Percentiles rank a stretch among this genome's conserved stretches.
These are phyloP conservation scores for Pandemis heparana DNA, from an alignment of 2,888 invertebrate species.

Conservation along the genomic window DNA sequence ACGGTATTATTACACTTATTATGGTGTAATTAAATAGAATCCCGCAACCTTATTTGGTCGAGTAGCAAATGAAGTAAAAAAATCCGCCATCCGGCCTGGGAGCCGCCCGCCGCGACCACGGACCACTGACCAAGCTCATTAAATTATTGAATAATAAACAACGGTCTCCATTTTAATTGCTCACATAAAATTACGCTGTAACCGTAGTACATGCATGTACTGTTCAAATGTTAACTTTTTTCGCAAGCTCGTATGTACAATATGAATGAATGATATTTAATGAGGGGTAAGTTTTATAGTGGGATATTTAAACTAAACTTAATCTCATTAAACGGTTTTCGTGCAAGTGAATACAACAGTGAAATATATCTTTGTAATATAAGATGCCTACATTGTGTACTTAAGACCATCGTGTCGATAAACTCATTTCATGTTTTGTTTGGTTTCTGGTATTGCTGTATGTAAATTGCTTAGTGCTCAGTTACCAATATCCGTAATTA, in stretches of 20 bases:
- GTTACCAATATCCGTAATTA: slow-evolving; percentile 80
- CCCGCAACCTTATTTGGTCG: slow-evolving; percentile 69
- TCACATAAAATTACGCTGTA: slow-evolving; percentile 62
- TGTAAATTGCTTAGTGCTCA: slow-evolving; percentile 62
- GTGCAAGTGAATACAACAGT: not conserved
- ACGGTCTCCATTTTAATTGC: slow-evolving; percentile 64
- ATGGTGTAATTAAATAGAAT: slow-evolving; percentile 77
- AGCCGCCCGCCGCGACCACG: slow-evolving; percentile 46
- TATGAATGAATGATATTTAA: not conserved
- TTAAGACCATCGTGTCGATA: slow-evolving; percentile 22
- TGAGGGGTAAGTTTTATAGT: not conserved
- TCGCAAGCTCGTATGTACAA: slow-evolving; percentile 13
- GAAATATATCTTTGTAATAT: not conserved
- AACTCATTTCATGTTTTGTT: slow-evolving; percentile 52
- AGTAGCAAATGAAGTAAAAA: slow-evolving; percentile 65
- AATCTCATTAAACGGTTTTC: not conserved
- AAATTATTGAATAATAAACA: slow-evolving; percentile 65
- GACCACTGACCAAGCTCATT: slow-evolving; percentile 56
- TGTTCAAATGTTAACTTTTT: slow-evolving; percentile 58
- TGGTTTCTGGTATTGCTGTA: slow-evolving; percentile 63
- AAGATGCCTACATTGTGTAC: not conserved
- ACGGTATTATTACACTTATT: slow-evolving; percentile 75
- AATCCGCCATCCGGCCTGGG: slow-evolving; percentile 48
- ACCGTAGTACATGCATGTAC: slow-evolving; percentile 53
- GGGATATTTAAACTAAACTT: not conserved